Percentiles rank a stretch among this genome's conserved stretches.
Conservation (phyloP, 1,140 invertebrate genomes). For the Papilio dardanus region DNA sequence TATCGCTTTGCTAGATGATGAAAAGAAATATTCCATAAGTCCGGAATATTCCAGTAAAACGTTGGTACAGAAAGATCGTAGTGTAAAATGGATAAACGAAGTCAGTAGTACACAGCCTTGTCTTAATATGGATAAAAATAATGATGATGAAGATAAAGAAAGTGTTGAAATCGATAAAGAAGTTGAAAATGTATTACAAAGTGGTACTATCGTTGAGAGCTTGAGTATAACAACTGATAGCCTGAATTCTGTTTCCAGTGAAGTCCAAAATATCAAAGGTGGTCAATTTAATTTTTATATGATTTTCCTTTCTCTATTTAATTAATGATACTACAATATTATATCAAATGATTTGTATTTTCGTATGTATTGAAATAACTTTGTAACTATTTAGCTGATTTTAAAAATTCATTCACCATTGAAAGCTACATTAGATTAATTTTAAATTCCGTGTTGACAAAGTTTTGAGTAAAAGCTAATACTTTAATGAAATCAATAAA, state of each 20-base stretch:
- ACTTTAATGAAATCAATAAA: no score
- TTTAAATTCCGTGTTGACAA: no score
- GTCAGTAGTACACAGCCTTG: conserved; percentile 76
- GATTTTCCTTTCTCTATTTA: no score
- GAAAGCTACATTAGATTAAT: no score
- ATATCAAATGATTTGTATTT: no score
- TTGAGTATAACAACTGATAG: conserved; percentile 74
- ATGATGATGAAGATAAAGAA: conserved; percentile 68
- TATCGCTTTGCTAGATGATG: conserved; percentile 64
- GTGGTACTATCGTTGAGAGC: conserved; percentile 75
- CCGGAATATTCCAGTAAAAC: conserved; percentile 56
- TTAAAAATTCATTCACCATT: no score
- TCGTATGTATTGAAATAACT: no score
- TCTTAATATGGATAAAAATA: conserved; percentile 64
- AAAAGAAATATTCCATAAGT: conserved; percentile 67
- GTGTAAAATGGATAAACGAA: conserved; percentile 72
- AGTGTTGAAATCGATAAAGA: conserved; percentile 76
- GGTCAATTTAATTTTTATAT: conserved; percentile 1
- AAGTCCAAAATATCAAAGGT: conserved; percentile 70
- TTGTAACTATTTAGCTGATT: no score
- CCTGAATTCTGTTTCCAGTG: conserved; percentile 68
- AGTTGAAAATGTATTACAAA: conserved; percentile 75
- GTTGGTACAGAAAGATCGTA: conserved; percentile 47
- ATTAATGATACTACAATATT: no score
- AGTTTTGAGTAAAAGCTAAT: no score